Base-by-base conservation (phyloP, 2,888 invertebrate species). In the Agonopterix subpropinquella region DNA sequence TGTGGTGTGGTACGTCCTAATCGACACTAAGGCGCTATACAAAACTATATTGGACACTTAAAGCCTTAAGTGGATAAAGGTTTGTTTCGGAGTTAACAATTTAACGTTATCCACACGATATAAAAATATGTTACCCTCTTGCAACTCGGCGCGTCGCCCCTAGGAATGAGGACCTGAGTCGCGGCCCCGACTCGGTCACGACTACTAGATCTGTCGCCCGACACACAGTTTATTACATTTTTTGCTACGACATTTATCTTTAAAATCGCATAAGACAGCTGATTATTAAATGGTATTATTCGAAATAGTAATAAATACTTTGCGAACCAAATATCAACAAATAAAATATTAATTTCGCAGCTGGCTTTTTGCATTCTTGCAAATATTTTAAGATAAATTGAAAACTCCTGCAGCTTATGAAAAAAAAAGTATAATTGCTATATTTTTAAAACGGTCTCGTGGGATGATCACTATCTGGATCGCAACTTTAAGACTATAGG, bases 141-240 rank as follows among this genome's bases (percentile, higher is more conserved):
- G 52, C 52, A 55, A 53, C 52, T 52, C 58, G 41, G 44, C 41
- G 51, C 47, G 15, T 10, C 11, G n/a, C 50, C 52, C 53, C 46
- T 43, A 57, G 52, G 62, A 65, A 66, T 69, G 73, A 76, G 76
- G 73, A 73, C 76, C 66, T 57, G 61, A 70, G 18, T 18, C 18
- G 18, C 18, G 18, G 18, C 4, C 18, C 2, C 18, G 18, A 18
- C 18, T 18, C 18, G 18, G 18, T 18, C 18, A 15, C 3, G 15
- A 15, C 15, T 15, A 15, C 15, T 15, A 15, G 15, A 15, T 52
- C 62, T 41, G 8, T 42, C 11, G 37, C 37, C 37, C 37, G 5
- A 37, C 9, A 37, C 2, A n/a, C 10, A 9, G 10, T n/a, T n/a
- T 37, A 37, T 37, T 9, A 37, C 1, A 5, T 9, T 37, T 37